phyloP scores from a whole-genome alignment of 2,888 invertebrate genomes.

The Zygogramma bicolorata region DNA sequence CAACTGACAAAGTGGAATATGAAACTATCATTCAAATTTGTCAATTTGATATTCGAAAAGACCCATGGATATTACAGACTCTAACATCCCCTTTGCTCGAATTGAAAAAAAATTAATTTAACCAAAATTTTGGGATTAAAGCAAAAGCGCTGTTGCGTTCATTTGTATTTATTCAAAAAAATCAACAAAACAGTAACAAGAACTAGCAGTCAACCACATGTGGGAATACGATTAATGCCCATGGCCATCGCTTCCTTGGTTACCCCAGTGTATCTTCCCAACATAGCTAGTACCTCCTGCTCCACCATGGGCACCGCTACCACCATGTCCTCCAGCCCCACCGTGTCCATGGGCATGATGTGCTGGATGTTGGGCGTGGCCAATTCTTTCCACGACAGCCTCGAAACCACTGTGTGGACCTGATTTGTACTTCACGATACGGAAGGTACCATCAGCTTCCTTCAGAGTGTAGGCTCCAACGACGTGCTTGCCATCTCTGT shows the following conservation, averaged over 20 bases:
- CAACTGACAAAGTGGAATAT: too few species aligned
- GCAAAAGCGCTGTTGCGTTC: background rate
- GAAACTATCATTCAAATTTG: too few species aligned
- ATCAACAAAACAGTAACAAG: background rate
- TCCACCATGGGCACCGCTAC: background rate
- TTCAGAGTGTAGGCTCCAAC: slow-evolving; percentile 62
- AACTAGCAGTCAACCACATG: background rate
- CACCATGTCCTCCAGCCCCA: background rate
- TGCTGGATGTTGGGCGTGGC: too few species aligned
- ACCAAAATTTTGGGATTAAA: background rate
- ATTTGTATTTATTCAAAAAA: background rate
- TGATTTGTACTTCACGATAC: slow-evolving; percentile 61
- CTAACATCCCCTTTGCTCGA: too few species aligned
- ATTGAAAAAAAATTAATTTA: background rate
- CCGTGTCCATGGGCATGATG: background rate
- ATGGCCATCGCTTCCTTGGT: background rate
- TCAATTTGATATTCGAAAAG: too few species aligned
- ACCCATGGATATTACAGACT: too few species aligned
- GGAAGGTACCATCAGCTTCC: slow-evolving; percentile 63
- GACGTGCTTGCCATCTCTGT: slow-evolving; percentile 61
- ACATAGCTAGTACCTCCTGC: background rate
- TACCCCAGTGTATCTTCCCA: background rate
- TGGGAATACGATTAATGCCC: background rate
- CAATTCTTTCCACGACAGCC: slow-evolving; percentile 51
- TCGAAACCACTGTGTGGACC: slow-evolving; percentile 50